Conservation (phyloP, 1,140 invertebrate species). For the Drosophila ogumai region DNA sequence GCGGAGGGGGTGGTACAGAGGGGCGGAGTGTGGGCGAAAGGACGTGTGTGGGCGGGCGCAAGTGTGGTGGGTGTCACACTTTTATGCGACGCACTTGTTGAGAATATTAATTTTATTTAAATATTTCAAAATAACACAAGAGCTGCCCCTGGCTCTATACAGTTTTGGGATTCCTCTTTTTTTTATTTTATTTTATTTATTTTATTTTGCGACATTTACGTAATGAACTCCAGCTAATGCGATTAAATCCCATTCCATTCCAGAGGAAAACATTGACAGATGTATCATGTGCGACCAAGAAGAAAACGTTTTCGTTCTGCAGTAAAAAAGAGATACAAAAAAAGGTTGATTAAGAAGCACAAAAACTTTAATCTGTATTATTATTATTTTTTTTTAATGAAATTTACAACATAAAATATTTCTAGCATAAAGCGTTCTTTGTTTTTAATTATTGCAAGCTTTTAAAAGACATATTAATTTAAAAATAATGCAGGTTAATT, state of each 20-base stretch:
- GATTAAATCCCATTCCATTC: constrained; percentile 21
- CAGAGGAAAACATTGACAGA: neutral
- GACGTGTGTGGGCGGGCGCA: constrained; percentile 31
- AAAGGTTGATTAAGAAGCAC: neutral
- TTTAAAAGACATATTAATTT: too few species aligned
- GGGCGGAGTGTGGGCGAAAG: neutral
- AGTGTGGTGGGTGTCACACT: constrained; percentile 49
- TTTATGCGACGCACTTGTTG: constrained; percentile 72
- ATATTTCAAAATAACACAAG: constrained; percentile 62
- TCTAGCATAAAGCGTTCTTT: neutral
- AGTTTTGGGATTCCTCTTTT: constrained; percentile 6
- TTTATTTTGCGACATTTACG: constrained; percentile 44
- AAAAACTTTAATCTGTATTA: neutral
- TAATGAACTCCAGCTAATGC: constrained; percentile 43
- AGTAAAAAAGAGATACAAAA: neutral
- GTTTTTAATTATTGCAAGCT: too few species aligned
- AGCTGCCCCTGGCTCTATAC: constrained; percentile 26
- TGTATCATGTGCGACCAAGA: constrained; percentile 4
- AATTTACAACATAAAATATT: neutral
- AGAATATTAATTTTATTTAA: constrained; percentile 81
- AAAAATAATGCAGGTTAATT: too few species aligned
- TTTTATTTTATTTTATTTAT: constrained; percentile 15
- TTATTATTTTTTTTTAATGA: neutral
- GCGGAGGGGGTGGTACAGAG: neutral
- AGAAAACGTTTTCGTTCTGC: neutral